Evolutionary conservation across 1,140 invertebrate genomes (phyloP).

Genomic region (Sarcophaga peregrina): DNA sequence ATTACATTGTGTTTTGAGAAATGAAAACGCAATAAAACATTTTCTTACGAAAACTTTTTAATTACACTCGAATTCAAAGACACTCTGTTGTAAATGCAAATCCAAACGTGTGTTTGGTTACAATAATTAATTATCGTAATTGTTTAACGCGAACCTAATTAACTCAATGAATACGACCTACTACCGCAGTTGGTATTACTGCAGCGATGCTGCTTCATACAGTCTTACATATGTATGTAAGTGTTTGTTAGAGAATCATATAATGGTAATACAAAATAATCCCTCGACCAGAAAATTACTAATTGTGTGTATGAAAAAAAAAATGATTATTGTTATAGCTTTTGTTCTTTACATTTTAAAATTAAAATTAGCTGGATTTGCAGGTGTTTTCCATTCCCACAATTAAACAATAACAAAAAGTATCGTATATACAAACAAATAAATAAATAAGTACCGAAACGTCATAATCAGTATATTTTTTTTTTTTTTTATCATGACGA

Average conservation of each 20-base stretch:
- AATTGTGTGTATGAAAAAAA: background rate
- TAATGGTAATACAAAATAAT: background rate
- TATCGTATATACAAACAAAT: background rate
- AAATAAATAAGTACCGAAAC: background rate
- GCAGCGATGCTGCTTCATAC: background rate
- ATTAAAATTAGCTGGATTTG: constrained; percentile 7
- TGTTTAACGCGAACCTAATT: background rate
- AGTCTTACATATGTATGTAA: background rate
- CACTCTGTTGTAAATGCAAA: background rate
- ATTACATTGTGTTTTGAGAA: no score
- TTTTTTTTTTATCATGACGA: background rate
- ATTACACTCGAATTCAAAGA: no score
- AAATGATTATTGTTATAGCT: background rate
- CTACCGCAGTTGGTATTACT: background rate
- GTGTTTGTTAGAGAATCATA: background rate
- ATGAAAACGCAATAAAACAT: no score
- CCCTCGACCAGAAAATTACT: background rate
- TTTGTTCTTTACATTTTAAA: constrained; percentile 17
- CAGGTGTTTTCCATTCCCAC: constrained; percentile 30
- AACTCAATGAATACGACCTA: constrained; percentile 1
- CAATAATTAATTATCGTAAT: constrained; percentile 5
- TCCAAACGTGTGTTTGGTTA: background rate
- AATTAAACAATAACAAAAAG: background rate
- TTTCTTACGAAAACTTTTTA: no score
- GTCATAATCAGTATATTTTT: background rate